phyloP scores from a whole-genome alignment of 2,888 invertebrate species.

The Platerodrilus igneus region DNA sequence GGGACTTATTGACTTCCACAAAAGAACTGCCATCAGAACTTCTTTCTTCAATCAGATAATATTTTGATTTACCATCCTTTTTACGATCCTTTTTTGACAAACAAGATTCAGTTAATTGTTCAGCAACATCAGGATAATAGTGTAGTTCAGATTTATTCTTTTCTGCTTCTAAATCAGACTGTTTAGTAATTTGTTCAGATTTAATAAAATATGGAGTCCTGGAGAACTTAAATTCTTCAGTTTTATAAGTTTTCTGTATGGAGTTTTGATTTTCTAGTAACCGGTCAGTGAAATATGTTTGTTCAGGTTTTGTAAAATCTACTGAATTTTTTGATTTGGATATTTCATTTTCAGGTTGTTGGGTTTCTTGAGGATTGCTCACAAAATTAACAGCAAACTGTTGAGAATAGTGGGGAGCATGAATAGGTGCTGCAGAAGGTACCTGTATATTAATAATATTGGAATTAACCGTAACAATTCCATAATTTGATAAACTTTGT shows the following conservation, averaged over 20 bases:
- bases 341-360: no score
- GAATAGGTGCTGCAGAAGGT: conserved; percentile 15
- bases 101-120: background rate
- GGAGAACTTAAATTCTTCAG: conserved; percentile 25
- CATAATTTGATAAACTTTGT: conserved; percentile 36
- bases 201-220: conserved; percentile 13
- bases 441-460: conserved; percentile 36
- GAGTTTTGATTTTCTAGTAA: conserved; percentile 9
- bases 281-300: conserved; percentile 15
- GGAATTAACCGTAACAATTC: conserved; percentile 39
- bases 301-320: conserved; percentile 13
- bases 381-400: conserved; percentile 16
- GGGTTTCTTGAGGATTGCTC: conserved; percentile 32
- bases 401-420: conserved; percentile 7
- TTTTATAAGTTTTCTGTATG: conserved; percentile 10
- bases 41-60: conserved; percentile 51
- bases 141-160: conserved; percentile 1
- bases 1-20: conserved; percentile 32
- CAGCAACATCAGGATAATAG: conserved; percentile 8
- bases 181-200: no score
- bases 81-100: conserved; percentile 39
- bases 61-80: conserved; percentile 50
- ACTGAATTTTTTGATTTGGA: no score
- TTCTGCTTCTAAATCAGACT: no score
- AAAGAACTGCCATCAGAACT: conserved; percentile 42